Evolutionary conservation across 1,140 invertebrate species (phyloP).

Genomic region (Bombus waltoni): DNA sequence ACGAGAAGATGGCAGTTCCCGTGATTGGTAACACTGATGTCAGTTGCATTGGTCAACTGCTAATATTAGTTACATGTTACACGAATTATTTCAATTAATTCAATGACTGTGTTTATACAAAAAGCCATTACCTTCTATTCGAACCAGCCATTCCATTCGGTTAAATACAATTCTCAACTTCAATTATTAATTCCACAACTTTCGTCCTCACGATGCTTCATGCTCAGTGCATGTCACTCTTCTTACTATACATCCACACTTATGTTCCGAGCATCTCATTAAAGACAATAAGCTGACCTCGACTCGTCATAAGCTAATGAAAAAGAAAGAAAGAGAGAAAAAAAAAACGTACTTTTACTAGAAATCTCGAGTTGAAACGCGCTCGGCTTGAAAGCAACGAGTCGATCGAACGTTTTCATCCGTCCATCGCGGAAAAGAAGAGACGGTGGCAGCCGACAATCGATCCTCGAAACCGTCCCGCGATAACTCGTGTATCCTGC

Average conservation of each 20-base stretch:
- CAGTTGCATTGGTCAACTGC: no score
- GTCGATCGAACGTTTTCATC: slow-evolving; percentile 1
- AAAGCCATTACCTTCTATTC: background rate
- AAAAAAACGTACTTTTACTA: background rate
- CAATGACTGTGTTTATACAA: background rate
- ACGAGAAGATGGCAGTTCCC: no score
- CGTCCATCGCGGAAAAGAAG: slow-evolving; percentile 17
- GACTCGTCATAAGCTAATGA: background rate
- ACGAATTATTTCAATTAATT: background rate
- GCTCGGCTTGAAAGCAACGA: background rate
- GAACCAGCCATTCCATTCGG: background rate
- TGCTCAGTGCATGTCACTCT: background rate
- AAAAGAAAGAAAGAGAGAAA: background rate
- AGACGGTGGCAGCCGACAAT: background rate
- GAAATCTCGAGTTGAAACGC: background rate
- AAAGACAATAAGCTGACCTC: slow-evolving; percentile 24
- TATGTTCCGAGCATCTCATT: background rate
- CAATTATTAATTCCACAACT: background rate
- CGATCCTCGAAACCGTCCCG: slow-evolving; percentile 36
- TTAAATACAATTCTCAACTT: background rate
- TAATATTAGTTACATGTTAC: no score
- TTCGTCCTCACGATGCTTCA: background rate
- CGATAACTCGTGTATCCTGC: slow-evolving; percentile 52
- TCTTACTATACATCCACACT: background rate
- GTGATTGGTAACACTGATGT: no score